phyloP scores from a whole-genome alignment of 2,888 invertebrate genomes.

The Sussaba pulchella region DNA sequence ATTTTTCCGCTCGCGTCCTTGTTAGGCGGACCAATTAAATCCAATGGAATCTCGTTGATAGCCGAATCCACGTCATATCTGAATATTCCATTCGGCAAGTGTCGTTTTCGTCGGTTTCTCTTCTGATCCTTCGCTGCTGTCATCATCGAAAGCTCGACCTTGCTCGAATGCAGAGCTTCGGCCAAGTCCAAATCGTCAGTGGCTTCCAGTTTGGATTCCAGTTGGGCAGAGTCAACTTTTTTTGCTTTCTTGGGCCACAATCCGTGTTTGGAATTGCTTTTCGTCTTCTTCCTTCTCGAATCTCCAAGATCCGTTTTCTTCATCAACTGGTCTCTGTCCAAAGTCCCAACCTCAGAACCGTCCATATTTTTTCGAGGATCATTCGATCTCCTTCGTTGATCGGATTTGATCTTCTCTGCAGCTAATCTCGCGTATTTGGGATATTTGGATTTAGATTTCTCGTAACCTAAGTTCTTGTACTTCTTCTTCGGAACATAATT shows the following conservation, averaged over 20 bases:
- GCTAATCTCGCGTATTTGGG: conserved; percentile 57
- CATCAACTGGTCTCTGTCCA: conserved; percentile 1
- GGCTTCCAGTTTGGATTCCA: conserved; percentile 7
- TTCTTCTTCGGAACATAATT: conserved; percentile 38
- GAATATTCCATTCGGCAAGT: conserved; percentile 29
- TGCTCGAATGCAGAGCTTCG: conserved; percentile 47
- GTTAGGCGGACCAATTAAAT: background rate
- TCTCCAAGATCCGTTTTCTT: background rate
- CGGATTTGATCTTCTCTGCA: background rate
- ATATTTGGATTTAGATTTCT: conserved; percentile 23
- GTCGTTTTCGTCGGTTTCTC: conserved; percentile 43
- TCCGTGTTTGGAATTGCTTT: background rate
- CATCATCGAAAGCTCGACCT: conserved; percentile 66
- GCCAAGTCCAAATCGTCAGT: conserved; percentile 45
- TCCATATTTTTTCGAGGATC: background rate
- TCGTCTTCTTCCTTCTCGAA: conserved; percentile 23
- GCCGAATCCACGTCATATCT: conserved; percentile 6
- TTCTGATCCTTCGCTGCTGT: conserved; percentile 62
- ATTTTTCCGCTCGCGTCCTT: background rate
- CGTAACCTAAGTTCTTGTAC: conserved; percentile 42
- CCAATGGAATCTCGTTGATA: conserved; percentile 16
- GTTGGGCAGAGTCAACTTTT: background rate
- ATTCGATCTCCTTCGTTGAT: background rate
- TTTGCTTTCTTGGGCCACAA: background rate
- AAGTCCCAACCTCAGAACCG: background rate